These are phyloP conservation scores for Monochamus saltuarius DNA, from an alignment of 1,140 invertebrate genomes.

Conservation along the genomic window DNA sequence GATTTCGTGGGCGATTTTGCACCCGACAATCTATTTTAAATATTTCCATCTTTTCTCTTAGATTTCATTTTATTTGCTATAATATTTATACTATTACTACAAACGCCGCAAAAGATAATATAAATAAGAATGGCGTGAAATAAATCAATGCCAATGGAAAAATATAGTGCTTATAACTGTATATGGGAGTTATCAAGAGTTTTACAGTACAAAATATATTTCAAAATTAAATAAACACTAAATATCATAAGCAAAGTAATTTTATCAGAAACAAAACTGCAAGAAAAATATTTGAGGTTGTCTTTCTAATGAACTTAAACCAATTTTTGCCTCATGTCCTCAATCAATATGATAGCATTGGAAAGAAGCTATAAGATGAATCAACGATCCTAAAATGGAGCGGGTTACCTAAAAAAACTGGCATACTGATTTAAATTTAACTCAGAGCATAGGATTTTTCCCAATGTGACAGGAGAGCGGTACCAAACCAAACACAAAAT, in stretches of 20 bases:
- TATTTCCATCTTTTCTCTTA: not conserved
- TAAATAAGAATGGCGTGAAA: too few species aligned
- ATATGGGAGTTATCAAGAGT: too few species aligned
- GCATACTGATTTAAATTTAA: conserved; percentile 12
- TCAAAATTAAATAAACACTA: too few species aligned
- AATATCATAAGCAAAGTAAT: too few species aligned
- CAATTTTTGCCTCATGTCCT: not conserved
- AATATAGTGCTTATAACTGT: too few species aligned
- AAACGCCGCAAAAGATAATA: not conserved
- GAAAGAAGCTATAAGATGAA: conserved; percentile 1
- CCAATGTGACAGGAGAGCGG: too few species aligned
- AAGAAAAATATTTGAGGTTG: too few species aligned
- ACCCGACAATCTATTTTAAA: conserved; percentile 13
- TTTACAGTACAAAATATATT: too few species aligned
- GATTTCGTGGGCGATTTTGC: conserved; percentile 17
- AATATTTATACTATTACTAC: conserved; percentile 7
- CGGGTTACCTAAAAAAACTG: conserved; percentile 15
- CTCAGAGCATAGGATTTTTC: too few species aligned
- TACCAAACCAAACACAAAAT: too few species aligned
- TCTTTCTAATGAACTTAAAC: not conserved
- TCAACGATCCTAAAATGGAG: conserved; percentile 16
- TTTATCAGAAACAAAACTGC: too few species aligned
- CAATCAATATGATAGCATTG: not conserved
- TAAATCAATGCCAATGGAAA: too few species aligned
- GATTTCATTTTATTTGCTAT: conserved; percentile 5